Evolutionary conservation across 2,113 vertebrate genomes (phyloP).

Genomic region (Pachyramphus minor): DNA sequence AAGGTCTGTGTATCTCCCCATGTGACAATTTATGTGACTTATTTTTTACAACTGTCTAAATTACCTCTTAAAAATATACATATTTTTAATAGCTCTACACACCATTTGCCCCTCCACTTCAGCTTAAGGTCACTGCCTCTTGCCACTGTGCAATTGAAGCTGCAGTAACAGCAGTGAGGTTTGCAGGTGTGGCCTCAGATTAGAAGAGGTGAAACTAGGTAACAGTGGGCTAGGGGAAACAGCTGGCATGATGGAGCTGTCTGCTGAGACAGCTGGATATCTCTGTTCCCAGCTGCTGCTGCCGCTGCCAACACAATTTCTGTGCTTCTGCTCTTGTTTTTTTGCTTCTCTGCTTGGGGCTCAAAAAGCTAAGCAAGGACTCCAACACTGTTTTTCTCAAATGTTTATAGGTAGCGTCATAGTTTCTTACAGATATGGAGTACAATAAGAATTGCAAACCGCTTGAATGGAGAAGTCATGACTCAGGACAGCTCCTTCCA

Average conservation of each 20-base stretch:
- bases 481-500: background rate
- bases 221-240: background rate
- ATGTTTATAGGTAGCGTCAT: background rate
- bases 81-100: background rate
- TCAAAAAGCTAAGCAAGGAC: background rate
- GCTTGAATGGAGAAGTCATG: background rate
- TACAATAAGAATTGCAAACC: background rate
- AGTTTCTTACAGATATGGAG: background rate
- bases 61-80: background rate
- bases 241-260: background rate
- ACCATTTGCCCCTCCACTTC: background rate
- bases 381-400: background rate
- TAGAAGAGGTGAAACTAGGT: background rate
- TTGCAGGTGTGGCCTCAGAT: background rate
- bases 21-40: background rate
- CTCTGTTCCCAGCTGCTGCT: background rate
- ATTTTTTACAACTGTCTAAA: background rate
- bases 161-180: background rate
- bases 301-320: background rate
- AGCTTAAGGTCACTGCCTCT: background rate
- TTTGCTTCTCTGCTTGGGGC: background rate
- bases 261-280: background rate
- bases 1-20: background rate
- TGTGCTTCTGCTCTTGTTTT: background rate
- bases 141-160: background rate